Evolutionary conservation across 2,797 vertebrate species (phyloP), one percentile per base, ranked within the genome.

Genomic region (Cygnus olor): DNA sequence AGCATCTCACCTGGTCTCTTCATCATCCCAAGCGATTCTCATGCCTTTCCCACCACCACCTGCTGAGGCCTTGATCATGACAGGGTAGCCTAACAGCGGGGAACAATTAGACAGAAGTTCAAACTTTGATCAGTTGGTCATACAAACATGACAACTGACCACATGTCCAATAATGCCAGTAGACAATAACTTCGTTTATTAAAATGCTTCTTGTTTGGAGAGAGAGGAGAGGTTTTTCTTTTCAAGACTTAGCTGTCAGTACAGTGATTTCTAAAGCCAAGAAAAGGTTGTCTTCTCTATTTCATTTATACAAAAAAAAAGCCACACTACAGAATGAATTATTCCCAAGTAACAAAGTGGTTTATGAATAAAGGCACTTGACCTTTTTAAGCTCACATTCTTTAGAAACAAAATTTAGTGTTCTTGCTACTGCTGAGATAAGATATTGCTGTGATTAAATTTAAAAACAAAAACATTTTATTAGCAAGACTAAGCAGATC

Each of bases 11-110:
- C 99, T 99, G 88, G 99, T 99, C 98, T 99, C 99, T 78, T 99
- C 99, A 94, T 99, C 98, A 94, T 99, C 98, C 99, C 99, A 99
- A 70, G 99, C 98, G 36, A 99, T 99, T 97, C 99, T 99, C 99
- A 99, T 97, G 98, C 98, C 98, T 98, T 98, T 98, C 97, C 98
- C 98, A 96, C 99, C 99, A 94, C 99, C 99, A 95, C 99, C 99
- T 90, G 99, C 99, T 92, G 99, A 99, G 49, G 99, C 99, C 98
- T 99, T 99, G 98, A 99, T 99, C 99, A 99, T 99, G 96, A 99
- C 99, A 69, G 99, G 99, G 97, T 99, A 99, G 96, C 99, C 99
- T 99, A 96, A 98, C 98, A 99, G 98, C 98, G 95, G 98, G 98
- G 98, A 98, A 99, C 98, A 99, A 98, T 98, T 98, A 99, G 98